Conservation (phyloP, 2,888 invertebrate genomes). For the Abrostola triplasia region DNA sequence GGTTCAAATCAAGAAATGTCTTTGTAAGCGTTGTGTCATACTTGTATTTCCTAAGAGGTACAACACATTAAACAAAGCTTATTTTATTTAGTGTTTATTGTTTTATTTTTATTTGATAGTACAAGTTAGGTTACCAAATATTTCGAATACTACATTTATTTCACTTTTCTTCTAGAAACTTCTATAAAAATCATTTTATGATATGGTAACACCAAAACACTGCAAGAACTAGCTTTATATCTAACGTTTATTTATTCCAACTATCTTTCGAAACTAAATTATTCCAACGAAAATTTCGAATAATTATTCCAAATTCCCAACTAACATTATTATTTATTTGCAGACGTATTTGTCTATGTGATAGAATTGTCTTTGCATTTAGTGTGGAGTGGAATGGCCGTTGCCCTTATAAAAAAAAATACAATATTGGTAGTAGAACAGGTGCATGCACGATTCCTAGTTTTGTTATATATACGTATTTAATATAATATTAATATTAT, state of each 20-base stretch:
- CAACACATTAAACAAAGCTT: not conserved
- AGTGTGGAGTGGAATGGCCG: slow-evolving; percentile 29
- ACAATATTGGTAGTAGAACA: too few species aligned
- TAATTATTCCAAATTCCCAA: slow-evolving; percentile 14
- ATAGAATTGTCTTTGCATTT: slow-evolving; percentile 41
- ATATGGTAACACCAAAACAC: slow-evolving; percentile 27
- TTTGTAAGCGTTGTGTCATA: too few species aligned
- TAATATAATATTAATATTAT: too few species aligned
- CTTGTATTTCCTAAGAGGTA: not conserved
- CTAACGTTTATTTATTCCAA: slow-evolving; percentile 12
- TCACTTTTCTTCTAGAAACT: not conserved
- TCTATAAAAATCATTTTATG: not conserved
- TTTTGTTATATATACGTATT: too few species aligned
- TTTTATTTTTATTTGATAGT: slow-evolving; percentile 19
- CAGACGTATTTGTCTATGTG: slow-evolving; percentile 15
- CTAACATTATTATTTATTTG: not conserved
- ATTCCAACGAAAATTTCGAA: not conserved
- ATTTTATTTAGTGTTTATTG: too few species aligned
- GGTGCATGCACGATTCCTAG: too few species aligned
- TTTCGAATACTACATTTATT: not conserved
- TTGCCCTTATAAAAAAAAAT: slow-evolving; percentile 32
- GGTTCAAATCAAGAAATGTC: too few species aligned
- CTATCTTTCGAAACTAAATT: not conserved
- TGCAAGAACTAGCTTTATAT: slow-evolving; percentile 10
- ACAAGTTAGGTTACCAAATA: slow-evolving; percentile 30